Conservation (phyloP, 2,888 invertebrate genomes). For the Melangyna quadrimaculata region DNA sequence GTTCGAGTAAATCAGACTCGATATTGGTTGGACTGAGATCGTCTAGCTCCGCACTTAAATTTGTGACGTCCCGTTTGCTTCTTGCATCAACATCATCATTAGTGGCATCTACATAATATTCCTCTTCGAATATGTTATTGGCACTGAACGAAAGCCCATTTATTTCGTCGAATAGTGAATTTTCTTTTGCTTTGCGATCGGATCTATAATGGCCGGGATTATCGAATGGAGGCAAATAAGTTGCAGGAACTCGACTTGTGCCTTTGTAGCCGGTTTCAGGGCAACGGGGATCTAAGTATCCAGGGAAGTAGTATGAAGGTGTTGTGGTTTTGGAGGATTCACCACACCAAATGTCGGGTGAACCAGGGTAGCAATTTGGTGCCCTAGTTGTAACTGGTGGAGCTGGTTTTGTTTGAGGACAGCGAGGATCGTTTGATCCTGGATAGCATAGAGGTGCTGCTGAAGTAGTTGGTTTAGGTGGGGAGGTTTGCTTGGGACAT, state of each 20-base stretch:
- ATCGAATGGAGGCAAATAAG: slow-evolving; percentile 77
- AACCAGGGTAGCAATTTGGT: slow-evolving; percentile 75
- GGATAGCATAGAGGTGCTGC: slow-evolving; percentile 77
- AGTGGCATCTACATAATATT: slow-evolving; percentile 73
- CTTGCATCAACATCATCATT: background rate
- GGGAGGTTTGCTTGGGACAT: slow-evolving; percentile 65
- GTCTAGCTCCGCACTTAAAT: background rate
- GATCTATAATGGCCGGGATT: slow-evolving; percentile 75
- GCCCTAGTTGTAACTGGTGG: slow-evolving; percentile 22
- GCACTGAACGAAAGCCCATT: slow-evolving; percentile 76
- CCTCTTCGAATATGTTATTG: slow-evolving; percentile 75
- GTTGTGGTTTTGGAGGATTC: slow-evolving; percentile 61
- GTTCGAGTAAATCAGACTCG: slow-evolving; percentile 36
- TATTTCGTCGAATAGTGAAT: slow-evolving; percentile 76
- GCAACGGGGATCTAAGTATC: slow-evolving; percentile 79
- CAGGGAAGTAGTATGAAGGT: slow-evolving; percentile 77
- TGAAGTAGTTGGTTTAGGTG: background rate
- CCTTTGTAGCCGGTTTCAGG: slow-evolving; percentile 75
- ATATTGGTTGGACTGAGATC: background rate
- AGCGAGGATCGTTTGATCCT: slow-evolving; percentile 79
- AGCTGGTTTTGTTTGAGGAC: slow-evolving; percentile 74
- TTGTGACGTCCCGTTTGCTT: background rate
- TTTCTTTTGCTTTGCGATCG: slow-evolving; percentile 74
- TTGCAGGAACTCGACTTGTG: slow-evolving; percentile 76
- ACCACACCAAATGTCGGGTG: slow-evolving; percentile 73